Evolutionary conservation across 2,113 vertebrate species (phyloP).

Genomic region (Muntiacus reevesi): DNA sequence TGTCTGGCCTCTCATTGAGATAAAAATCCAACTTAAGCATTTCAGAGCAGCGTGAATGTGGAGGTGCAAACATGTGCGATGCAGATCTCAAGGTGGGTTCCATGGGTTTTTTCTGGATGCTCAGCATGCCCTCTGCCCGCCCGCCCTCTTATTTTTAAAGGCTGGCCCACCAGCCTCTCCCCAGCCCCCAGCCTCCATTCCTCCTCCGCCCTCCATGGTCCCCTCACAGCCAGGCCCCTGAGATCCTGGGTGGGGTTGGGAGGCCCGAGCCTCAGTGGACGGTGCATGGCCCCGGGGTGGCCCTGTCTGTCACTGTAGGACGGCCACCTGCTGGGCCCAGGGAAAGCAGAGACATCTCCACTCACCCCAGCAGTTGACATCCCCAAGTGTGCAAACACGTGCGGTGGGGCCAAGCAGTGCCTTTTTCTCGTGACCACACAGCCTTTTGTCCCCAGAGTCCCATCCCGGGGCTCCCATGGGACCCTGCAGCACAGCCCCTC

Average conservation of each 20-base stretch:
- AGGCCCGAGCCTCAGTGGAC: neutral
- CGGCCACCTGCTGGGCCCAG: neutral
- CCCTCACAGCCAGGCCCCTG: neutral
- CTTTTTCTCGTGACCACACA: neutral
- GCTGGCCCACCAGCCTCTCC: neutral
- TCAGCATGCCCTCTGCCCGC: neutral
- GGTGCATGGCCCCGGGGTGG: no score
- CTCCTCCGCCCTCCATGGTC: neutral
- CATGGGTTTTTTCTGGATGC: fast-evolving
- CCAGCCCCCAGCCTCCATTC: neutral
- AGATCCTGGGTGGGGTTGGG: neutral
- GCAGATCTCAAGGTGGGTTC: neutral
- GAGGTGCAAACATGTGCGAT: fast-evolving
- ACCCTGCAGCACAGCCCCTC: neutral
- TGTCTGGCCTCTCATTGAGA: neutral
- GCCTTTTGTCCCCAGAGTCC: neutral
- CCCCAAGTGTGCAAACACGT: neutral
- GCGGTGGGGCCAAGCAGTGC: neutral
- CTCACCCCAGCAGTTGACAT: neutral
- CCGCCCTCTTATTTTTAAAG: neutral
- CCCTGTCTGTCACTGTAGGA: neutral
- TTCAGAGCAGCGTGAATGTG: neutral
- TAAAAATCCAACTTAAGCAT: neutral
- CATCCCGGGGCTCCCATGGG: neutral
- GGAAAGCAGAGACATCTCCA: neutral